Percentiles rank a stretch among this genome's conserved stretches.
These are phyloP conservation scores for Volucella zonaria DNA, from an alignment of 2,888 invertebrate species.

Conservation along the genomic window DNA sequence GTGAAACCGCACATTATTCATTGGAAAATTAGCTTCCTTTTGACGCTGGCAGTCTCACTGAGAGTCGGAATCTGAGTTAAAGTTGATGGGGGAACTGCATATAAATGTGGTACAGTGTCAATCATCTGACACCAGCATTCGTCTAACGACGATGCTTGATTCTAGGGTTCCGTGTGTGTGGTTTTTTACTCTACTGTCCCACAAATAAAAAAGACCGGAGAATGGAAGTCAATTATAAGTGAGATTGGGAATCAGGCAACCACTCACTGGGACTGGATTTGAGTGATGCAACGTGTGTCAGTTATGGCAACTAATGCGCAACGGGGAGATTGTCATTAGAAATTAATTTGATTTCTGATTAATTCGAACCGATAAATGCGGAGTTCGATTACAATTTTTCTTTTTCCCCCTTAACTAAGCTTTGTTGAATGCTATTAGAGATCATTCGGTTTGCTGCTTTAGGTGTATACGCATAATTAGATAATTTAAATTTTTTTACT, in stretches of 20 bases:
- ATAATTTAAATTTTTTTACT: too few relatives aligned
- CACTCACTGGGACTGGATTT: background rate
- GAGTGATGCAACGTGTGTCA: slow-evolving; percentile 37
- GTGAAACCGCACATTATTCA: slow-evolving; percentile 67
- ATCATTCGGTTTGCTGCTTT: too few relatives aligned
- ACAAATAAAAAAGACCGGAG: slow-evolving; percentile 3
- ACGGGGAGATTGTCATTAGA: slow-evolving; percentile 36
- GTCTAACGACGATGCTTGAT: slow-evolving; percentile 27
- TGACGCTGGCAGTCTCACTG: slow-evolving; percentile 1
- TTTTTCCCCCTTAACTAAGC: too few relatives aligned
- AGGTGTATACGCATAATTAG: too few relatives aligned
- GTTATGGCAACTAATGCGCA: slow-evolving; percentile 21
- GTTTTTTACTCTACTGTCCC: slow-evolving; percentile 6
- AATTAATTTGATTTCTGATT: slow-evolving; percentile 43
- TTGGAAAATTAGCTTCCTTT: slow-evolving; percentile 58
- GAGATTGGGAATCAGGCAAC: slow-evolving; percentile 33
- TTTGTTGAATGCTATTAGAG: too few relatives aligned
- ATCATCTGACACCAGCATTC: slow-evolving; percentile 67
- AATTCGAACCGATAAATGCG: slow-evolving; percentile 16
- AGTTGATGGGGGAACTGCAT: background rate
- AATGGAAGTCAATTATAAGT: slow-evolving; percentile 57
- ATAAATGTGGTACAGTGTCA: slow-evolving; percentile 56
- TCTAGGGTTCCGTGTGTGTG: slow-evolving; percentile 47
- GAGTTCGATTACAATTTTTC: slow-evolving; percentile 6
- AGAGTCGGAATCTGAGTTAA: slow-evolving; percentile 9